phyloP scores from a whole-genome alignment of 2,888 invertebrate species.

The Pristionchus mayeri region DNA sequence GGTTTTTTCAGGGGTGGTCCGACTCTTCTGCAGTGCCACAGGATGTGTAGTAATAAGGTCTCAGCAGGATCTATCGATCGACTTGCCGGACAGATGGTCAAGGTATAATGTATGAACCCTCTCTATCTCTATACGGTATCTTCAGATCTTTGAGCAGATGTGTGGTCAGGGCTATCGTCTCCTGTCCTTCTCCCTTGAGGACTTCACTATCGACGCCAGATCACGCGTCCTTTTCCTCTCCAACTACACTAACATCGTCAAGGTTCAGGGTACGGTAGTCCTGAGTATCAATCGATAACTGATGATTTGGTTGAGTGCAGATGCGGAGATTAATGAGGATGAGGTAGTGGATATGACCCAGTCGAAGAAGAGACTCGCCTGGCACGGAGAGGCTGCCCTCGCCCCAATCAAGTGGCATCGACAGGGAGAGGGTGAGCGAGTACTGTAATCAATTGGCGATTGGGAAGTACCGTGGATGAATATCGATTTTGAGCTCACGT shows the following conservation, averaged over 20 bases:
- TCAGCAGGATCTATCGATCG: background rate
- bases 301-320: background rate
- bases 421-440: background rate
- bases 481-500: conserved; percentile 27
- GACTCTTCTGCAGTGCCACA: background rate
- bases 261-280: background rate
- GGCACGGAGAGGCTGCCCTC: conserved; percentile 20
- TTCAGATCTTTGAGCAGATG: conserved; percentile 36
- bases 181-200: background rate
- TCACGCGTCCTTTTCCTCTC: conserved; percentile 7
- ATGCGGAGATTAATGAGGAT: background rate
- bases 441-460: background rate
- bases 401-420: conserved; percentile 39
- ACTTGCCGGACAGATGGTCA: background rate
- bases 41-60: background rate
- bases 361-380: background rate
- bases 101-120: background rate
- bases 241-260: conserved; percentile 10
- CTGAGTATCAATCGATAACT: background rate
- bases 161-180: conserved; percentile 8
- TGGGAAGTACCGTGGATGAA: background rate
- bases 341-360: background rate
- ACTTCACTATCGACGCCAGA: conserved; percentile 18
- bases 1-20: conserved; percentile 36
- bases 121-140: background rate